These are phyloP conservation scores for Manis crassicaudata DNA, from an alignment of 2,797 vertebrate species.

Conservation along the genomic window DNA sequence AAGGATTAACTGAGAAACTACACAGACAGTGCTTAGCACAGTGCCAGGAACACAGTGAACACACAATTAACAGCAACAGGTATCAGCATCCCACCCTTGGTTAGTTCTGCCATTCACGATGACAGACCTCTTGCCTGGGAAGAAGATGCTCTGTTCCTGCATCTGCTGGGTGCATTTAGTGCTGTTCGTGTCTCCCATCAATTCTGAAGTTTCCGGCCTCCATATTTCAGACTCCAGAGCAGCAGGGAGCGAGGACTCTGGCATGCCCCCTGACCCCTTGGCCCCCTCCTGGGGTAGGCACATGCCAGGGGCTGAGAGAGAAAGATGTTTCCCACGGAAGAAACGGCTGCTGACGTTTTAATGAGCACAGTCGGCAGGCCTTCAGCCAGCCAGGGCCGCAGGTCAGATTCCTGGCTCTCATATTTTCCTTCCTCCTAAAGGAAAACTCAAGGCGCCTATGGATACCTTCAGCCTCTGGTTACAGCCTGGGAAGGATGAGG, in stretches of 20 bases:
- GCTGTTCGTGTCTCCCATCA: not conserved
- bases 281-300: conserved; percentile 58
- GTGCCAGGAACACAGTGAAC: too few relatives aligned
- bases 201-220: not conserved
- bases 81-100: accelerated
- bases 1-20: not conserved
- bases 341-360: conserved; percentile 61
- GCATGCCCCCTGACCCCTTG: conserved; percentile 40
- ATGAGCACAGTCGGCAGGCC: conserved; percentile 33
- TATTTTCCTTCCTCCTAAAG: conserved; percentile 22
- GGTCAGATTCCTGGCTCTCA: conserved; percentile 69
- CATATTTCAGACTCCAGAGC: not conserved
- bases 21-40: not conserved
- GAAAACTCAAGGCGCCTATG: not conserved
- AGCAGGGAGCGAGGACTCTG: not conserved
- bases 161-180: not conserved
- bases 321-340: conserved; percentile 65
- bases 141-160: accelerated
- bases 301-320: conserved; percentile 52
- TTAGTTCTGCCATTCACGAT: not conserved
- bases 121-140: not conserved
- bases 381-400: conserved; percentile 60
- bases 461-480: conserved; percentile 52
- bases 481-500: not conserved
- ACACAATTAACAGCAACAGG: accelerated